Base-by-base conservation (phyloP, 1,140 invertebrate genomes). In the Asbolus verrucosus region DNA sequence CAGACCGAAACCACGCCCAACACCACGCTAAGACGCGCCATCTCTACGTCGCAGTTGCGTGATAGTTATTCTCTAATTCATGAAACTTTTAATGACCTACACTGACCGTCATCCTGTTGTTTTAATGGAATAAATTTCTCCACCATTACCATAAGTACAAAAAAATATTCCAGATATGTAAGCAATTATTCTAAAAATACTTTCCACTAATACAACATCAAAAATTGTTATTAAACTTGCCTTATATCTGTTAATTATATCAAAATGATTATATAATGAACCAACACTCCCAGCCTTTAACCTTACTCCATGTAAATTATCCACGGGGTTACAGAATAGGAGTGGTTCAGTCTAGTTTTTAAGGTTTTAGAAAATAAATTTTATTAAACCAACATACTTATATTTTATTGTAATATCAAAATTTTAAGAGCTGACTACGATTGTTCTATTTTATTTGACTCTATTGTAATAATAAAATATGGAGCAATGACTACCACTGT, bases 401-500 rank as follows among this genome's bases (percentile, higher is more conserved):
- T 27, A 21, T 54, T 54, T 54, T 54, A 54, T 54, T 54, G 16
- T 46, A 46, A 46, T 46, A 54, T 54, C 46, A 54, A 54, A 54
- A 54, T 8, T n/a, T 38, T 39, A 19, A 16, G 36, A 39, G 61
- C 19, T 39, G 61, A 31, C 61, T 14, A 63, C 61, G 61, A 63
- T 63, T 46, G 62, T 65, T 11, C 24, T 4, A 30, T 54, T 54
- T 54, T 54, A 54, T 54, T 54, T 54, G 46, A 54, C 46, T 54
- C 46, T 54, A 54, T 54, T 54, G 46, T 54, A 54, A 54, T 71
- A 78, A 76, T 75, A 75, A 54, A 78, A 78, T 79, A 78, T 81
- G 80, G 79, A 81, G 80, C 80, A 81, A 81, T 81, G 80, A 81
- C 79, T 81, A 81, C 80, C 78, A 80, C 80, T 81, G 80, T 81